Percentiles rank a stretch among this genome's conserved stretches.
Conservation (phyloP, 2,888 invertebrate species). For the Cosmorhoe ocellata region DNA sequence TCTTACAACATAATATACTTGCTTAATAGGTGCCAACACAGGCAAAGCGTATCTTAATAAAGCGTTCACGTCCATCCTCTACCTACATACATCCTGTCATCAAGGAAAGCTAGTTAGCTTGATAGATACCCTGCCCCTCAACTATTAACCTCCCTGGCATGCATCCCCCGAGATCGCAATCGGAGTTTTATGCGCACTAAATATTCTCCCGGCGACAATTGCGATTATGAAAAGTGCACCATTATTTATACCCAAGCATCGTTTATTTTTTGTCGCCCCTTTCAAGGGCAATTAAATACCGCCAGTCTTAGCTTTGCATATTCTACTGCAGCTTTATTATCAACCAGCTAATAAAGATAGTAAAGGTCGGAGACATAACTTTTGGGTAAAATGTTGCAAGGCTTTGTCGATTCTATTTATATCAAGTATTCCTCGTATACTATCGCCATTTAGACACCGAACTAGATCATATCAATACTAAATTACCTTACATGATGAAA, state of each 20-base stretch:
- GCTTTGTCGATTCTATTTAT: constrained; percentile 9
- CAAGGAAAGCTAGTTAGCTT: constrained; percentile 32
- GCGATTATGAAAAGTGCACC: constrained; percentile 83
- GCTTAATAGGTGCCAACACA: too few species aligned
- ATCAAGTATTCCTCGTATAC: too few species aligned
- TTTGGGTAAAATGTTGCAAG: constrained; percentile 33
- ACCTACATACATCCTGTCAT: constrained; percentile 22
- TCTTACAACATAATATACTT: too few species aligned
- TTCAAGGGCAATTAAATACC: constrained; percentile 83
- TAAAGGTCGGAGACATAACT: constrained; percentile 61
- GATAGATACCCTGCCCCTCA: constrained; percentile 44
- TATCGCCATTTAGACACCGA: too few species aligned
- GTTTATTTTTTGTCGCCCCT: constrained; percentile 81
- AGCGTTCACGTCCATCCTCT: too few species aligned
- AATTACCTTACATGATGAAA: too few species aligned
- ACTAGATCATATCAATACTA: too few species aligned
- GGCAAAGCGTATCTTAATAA: too few species aligned
- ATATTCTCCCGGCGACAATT: constrained; percentile 82
- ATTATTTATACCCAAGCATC: constrained; percentile 76
- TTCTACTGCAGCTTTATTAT: constrained; percentile 66
- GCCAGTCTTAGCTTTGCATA: constrained; percentile 80
- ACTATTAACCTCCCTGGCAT: constrained; percentile 58
- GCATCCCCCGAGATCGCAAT: constrained; percentile 55
- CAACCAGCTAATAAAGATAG: constrained; percentile 70
- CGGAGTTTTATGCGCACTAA: constrained; percentile 79